These are phyloP conservation scores for Xanthorhoe spadicearia DNA, from an alignment of 2,888 invertebrate species.

Conservation along the genomic window DNA sequence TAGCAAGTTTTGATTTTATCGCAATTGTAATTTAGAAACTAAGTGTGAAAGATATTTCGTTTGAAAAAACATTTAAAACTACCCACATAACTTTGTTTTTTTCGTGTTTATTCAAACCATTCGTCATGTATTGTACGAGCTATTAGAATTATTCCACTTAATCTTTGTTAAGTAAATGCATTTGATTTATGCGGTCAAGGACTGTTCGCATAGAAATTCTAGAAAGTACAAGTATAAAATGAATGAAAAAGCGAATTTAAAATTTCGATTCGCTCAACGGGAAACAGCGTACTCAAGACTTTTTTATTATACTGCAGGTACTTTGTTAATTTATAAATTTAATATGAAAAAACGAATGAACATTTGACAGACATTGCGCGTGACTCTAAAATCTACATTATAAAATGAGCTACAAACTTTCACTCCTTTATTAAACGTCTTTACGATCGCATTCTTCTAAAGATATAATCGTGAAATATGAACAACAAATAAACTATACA, in stretches of 20 bases:
- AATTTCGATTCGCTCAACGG: slow-evolving; percentile 7
- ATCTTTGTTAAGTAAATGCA: no score
- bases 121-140: no score
- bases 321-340: no score
- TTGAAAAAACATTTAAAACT: no score
- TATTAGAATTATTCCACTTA: no score
- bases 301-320: not conserved
- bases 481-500: not conserved
- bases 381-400: not conserved
- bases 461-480: not conserved
- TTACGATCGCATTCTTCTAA: not conserved
- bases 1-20: no score
- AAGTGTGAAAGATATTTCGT: no score
- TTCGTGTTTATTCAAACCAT: no score
- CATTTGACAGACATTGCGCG: not conserved
- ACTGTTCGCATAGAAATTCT: not conserved
- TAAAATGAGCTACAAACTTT: not conserved
- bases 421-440: not conserved
- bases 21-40: no score
- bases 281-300: not conserved
- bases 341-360: not conserved
- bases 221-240: not conserved
- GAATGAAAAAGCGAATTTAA: slow-evolving; percentile 6
- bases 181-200: not conserved
- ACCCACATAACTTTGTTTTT: no score